Evolutionary conservation across 30 jellyfish, hydroid and myxozoan genomes (phyloP), one percentile per base, ranked within the genome.

Genomic region (Nemopilema nomurai): DNA sequence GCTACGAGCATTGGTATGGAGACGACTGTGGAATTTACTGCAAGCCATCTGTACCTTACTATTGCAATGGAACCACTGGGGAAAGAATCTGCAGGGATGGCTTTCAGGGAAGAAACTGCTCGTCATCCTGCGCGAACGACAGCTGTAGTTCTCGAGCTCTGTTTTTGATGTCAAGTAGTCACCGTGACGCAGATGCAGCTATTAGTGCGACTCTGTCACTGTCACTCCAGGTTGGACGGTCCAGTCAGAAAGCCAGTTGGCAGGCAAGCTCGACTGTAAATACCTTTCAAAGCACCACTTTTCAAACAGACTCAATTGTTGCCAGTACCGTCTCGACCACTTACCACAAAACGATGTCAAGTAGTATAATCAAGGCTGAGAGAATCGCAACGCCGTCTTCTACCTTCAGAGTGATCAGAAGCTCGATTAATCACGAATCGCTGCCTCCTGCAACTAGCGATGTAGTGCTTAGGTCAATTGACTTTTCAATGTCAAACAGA

Each of bases 1-100:
- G 91, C 51, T n/a, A 41, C 16, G 17, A 28, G 22, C 52, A 80
- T 41, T 88, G 92, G 96, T 88, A 23, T 80, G 85, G 88, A 0
- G 32, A 49, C 17, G 66, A 62, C 9, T 88, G 96, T 53, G 62
- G 28, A 0, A 32, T 0, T 4, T 69, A 67, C 41, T 85, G 94
- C 87, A 22, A 57, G 24, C 24, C 81, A 7, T 28, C 62, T 19
- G 27, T 63, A 27, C 87, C 63, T 73, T 8, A 18, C 9, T 27
- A n/a, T 1, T 71, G 87, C 24, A 74, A 69, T 69, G 71, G 67
- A 19, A 30, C 18, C 0, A 69, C 68, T 32, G 90, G 90, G 1
- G 51, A 23, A 17, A 81, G 31, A 28, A 70, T 68, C 1, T 81
- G 90, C 77, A 73, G 20, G 21, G 30, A 31, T 1, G 84, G 84